Evolutionary conservation across 2,113 vertebrate species (phyloP).

Genomic region (Dipodomys spectabilis): DNA sequence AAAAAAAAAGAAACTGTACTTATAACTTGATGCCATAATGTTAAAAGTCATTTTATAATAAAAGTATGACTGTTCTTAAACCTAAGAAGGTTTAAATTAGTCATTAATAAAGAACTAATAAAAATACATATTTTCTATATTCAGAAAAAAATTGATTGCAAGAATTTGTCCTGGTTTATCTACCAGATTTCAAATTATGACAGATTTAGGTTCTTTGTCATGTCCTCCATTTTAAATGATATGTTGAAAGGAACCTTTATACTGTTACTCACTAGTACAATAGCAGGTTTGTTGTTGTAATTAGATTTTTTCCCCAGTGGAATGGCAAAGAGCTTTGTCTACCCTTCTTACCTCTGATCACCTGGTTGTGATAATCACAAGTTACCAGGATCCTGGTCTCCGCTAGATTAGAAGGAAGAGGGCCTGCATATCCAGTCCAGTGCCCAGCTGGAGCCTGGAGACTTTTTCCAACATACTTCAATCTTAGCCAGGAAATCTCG

Average conservation of each 20-base stretch:
- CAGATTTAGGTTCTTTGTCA: constrained; percentile 3
- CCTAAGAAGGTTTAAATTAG: not conserved
- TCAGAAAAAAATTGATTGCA: not conserved
- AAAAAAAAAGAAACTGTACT: not conserved
- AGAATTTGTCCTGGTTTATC: constrained; percentile 40
- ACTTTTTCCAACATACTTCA: not conserved
- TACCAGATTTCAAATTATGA: not conserved
- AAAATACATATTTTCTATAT: constrained; percentile 11
- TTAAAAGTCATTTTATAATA: constrained; percentile 44
- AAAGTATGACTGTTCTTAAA: constrained; percentile 25
- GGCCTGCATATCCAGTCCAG: not conserved
- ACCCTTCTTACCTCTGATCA: not conserved
- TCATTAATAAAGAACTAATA: not conserved
- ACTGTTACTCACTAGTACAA: not conserved
- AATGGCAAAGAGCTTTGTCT: not conserved
- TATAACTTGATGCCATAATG: constrained; percentile 15
- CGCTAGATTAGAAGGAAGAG: not conserved
- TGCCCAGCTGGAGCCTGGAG: not conserved
- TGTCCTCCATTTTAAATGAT: not conserved
- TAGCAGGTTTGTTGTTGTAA: not conserved
- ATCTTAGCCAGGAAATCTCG: not conserved
- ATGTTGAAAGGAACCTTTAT: not conserved
- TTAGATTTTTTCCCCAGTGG: not conserved
- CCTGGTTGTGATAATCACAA: not conserved
- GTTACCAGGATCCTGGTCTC: not conserved